phyloP scores from a whole-genome alignment of 2,113 vertebrate species.

The Neotoma lepida region DNA sequence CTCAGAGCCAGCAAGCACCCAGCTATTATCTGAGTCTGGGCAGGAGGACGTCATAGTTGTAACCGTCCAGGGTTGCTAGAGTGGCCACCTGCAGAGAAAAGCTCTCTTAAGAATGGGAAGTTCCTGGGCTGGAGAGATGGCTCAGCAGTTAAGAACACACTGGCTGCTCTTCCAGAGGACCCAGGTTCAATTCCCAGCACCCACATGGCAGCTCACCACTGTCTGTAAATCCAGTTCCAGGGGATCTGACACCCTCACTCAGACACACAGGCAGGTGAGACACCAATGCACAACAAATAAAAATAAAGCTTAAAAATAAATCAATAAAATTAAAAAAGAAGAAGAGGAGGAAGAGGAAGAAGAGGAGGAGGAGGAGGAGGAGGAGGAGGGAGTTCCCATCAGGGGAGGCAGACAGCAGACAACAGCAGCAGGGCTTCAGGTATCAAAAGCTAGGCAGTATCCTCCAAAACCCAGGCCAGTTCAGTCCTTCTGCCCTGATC shows the following conservation, averaged over 20 bases:
- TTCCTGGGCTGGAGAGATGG: not conserved
- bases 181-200: not conserved
- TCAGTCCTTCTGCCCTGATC: not conserved
- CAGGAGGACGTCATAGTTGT: constrained; percentile 79
- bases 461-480: not conserved
- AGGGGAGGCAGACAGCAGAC: not conserved
- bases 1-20: constrained; percentile 82
- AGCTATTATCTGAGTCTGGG: constrained; percentile 81
- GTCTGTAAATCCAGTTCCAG: not conserved
- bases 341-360: not conserved
- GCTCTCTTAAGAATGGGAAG: not conserved
- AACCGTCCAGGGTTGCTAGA: not conserved
- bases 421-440: not conserved
- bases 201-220: not conserved
- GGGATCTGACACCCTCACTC: not conserved
- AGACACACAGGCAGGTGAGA: not conserved
- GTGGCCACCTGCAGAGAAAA: constrained; percentile 70
- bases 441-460: not conserved
- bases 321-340: not conserved
- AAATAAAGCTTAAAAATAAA: not conserved
- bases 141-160: not conserved
- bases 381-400: not conserved
- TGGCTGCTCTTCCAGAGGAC: not conserved
- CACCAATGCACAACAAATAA: not conserved
- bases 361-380: not conserved